A percentile compares a stretch with the other conserved stretches of the same genome.
These are phyloP conservation scores for Patella ulyssiponensis DNA, from an alignment of 2,888 invertebrate genomes.

Conservation along the genomic window DNA sequence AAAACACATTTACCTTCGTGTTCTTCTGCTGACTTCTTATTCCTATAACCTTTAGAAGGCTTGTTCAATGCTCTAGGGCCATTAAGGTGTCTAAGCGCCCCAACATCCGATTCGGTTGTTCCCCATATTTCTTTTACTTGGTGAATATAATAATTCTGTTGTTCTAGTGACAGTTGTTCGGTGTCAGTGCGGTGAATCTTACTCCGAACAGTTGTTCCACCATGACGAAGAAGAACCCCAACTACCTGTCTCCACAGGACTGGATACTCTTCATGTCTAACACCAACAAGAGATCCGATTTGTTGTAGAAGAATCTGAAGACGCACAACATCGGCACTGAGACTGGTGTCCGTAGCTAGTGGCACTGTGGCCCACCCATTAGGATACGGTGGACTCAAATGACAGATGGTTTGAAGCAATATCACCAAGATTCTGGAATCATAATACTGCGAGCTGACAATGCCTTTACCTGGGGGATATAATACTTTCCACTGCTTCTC, in stretches of 20 bases:
- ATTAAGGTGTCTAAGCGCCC: background rate
- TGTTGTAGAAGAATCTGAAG: conserved; percentile 51
- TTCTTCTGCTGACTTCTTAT: background rate
- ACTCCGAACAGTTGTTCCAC: conserved; percentile 52
- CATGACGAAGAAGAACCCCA: conserved; percentile 54
- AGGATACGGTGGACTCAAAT: conserved; percentile 66
- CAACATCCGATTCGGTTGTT: conserved; percentile 11
- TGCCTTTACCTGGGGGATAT: conserved; percentile 52
- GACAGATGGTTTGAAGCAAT: conserved; percentile 63
- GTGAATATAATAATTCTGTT: conserved; percentile 50
- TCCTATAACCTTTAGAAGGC: background rate
- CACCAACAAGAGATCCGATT: conserved; percentile 34
- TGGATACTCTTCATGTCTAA: conserved; percentile 36
- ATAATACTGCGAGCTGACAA: conserved; percentile 52
- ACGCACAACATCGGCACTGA: conserved; percentile 63
- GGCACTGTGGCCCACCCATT: conserved; percentile 64
- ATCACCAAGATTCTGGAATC: conserved; percentile 55
- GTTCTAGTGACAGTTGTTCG: conserved; percentile 48
- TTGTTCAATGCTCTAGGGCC: background rate
- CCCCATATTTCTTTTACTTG: conserved; percentile 41
- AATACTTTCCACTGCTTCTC: conserved; percentile 56
- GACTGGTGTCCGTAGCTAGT: conserved; percentile 53
- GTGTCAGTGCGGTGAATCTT: conserved; percentile 54
- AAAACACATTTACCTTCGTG: background rate
- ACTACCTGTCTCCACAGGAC: conserved; percentile 44